phyloP scores from a whole-genome alignment of 1,140 invertebrate species.

The Alviniconcha marisindica region DNA sequence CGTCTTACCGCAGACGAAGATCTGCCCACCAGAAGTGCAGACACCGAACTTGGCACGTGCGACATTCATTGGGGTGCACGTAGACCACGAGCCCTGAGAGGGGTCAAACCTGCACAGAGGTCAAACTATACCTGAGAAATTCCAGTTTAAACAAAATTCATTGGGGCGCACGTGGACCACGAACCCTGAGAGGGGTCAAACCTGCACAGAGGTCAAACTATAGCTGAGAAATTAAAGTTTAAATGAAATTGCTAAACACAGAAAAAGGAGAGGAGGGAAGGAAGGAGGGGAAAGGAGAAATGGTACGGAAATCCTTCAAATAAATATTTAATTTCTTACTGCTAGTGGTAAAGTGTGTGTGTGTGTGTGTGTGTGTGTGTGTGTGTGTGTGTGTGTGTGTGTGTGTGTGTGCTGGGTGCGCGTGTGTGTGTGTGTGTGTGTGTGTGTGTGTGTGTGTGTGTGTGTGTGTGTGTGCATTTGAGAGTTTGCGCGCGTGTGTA shows the following conservation, averaged over 20 bases:
- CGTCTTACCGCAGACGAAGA: conserved; percentile 54
- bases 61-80: conserved; percentile 41
- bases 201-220: too few relatives aligned
- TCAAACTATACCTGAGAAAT: not conserved
- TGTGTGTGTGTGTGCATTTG: too few relatives aligned
- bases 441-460: too few relatives aligned
- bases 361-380: too few relatives aligned
- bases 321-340: too few relatives aligned
- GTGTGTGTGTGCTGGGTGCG: too few relatives aligned
- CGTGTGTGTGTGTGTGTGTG: too few relatives aligned
- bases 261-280: not conserved
- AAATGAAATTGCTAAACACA: too few relatives aligned
- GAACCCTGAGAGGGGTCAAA: conserved; percentile 50
- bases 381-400: too few relatives aligned
- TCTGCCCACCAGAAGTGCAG: conserved; percentile 46
- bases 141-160: conserved; percentile 10
- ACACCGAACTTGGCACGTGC: conserved; percentile 55
- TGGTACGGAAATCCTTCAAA: too few relatives aligned
- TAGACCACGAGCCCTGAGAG: conserved; percentile 47
- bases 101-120: conserved; percentile 60
- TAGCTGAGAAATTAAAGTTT: not conserved
- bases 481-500: too few relatives aligned
- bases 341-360: too few relatives aligned
- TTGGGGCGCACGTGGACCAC: conserved; percentile 50
- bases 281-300: not conserved